Evolutionary conservation across 2,113 vertebrate species (phyloP).

Genomic region (Protobothrops mucrosquamatus): DNA sequence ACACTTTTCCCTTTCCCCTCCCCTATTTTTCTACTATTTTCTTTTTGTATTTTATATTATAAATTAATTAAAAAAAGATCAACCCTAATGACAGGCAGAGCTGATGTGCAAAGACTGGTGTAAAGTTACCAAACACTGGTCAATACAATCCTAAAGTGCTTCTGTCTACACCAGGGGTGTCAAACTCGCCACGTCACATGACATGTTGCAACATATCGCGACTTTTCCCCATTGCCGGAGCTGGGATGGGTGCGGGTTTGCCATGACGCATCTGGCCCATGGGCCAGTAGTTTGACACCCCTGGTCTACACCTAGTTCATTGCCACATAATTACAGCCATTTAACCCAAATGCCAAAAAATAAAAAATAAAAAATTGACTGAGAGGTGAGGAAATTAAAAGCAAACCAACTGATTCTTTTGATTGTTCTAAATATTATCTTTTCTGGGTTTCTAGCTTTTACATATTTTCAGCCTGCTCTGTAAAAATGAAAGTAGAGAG

Average conservation of each 20-base stretch:
- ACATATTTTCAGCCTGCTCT: not conserved
- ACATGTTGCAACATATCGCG: too few species aligned
- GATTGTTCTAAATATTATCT: not conserved
- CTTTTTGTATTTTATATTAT: not conserved
- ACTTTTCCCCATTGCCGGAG: too few species aligned
- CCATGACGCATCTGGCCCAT: too few species aligned
- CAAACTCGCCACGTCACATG: too few species aligned
- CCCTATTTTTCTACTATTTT: not conserved
- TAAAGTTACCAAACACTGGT: not conserved
- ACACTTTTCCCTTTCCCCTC: not conserved
- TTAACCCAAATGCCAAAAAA: not conserved
- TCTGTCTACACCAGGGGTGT: not conserved
- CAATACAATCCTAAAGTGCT: not conserved
- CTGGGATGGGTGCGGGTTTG: too few species aligned
- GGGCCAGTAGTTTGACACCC: too few species aligned
- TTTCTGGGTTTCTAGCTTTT: not conserved
- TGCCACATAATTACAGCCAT: not conserved
- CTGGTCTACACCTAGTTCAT: not conserved
- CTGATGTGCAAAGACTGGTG: not conserved
- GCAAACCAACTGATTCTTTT: not conserved
- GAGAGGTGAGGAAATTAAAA: not conserved
- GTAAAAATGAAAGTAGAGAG: constrained; percentile 13
- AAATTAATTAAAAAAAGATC: not conserved
- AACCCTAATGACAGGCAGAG: not conserved
- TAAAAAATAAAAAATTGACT: not conserved